These are phyloP conservation scores for Pontoporia blainvillei DNA, from an alignment of 2,113 vertebrate genomes.

Conservation along the genomic window DNA sequence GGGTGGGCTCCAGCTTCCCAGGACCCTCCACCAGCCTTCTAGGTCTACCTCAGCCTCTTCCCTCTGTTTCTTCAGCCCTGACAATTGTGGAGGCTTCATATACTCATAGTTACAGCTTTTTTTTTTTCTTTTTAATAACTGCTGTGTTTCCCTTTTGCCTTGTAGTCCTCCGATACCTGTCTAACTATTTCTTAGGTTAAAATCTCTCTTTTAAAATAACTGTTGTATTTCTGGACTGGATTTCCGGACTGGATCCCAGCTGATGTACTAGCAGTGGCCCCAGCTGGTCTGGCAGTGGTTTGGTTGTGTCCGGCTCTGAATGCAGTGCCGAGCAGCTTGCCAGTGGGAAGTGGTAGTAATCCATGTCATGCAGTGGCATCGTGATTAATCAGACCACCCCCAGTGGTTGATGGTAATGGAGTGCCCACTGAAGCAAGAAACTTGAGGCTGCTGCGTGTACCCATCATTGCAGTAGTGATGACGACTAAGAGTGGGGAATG, in stretches of 20 bases:
- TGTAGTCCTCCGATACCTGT: background rate
- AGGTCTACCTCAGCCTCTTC: background rate
- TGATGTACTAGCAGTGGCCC: background rate
- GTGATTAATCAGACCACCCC: background rate
- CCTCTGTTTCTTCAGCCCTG: background rate
- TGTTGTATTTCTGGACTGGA: background rate
- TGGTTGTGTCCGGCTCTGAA: background rate
- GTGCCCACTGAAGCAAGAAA: background rate
- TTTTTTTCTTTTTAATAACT: background rate
- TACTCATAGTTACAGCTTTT: background rate
- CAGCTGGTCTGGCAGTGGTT: background rate
- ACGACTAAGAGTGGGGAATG: accelerated
- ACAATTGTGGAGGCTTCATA: background rate
- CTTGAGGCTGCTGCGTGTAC: background rate
- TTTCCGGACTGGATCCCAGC: background rate
- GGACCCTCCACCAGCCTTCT: background rate
- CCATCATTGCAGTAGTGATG: accelerated
- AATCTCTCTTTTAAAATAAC: background rate
- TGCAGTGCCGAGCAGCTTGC: background rate
- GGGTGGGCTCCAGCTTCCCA: background rate
- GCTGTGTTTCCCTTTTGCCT: background rate
- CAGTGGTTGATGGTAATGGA: background rate
- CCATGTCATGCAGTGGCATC: background rate
- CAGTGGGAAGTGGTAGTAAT: background rate
- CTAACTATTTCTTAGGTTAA: background rate